Base-by-base conservation (phyloP, 2,797 vertebrate species). In the Ataeniobius toweri region DNA sequence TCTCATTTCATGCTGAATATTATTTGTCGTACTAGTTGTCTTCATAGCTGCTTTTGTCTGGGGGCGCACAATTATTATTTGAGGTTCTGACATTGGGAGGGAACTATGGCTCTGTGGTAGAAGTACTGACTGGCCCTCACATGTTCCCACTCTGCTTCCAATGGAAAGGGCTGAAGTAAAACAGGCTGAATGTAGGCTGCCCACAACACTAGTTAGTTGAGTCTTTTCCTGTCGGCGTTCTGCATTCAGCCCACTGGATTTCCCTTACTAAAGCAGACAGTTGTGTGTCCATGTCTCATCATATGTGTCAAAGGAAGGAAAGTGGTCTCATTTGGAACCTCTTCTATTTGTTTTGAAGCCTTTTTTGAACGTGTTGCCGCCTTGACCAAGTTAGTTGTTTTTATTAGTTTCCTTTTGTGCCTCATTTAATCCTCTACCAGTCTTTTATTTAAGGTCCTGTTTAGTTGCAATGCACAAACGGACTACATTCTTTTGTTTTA, bases 1-100 rank as follows among this genome's bases (percentile, higher is more conserved):
- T 89, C 91, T 91, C 89, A 89, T 94, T 91, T 93, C 92, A 89
- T 94, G 92, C 92, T 94, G 89, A 89, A 84, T 91, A 85, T 85
- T 90, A 68, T 79, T 79, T 76, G 41, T 70, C 85, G 75, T 86
- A 39, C 73, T 89, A 79, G 71, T 89, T 86, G 81, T 88, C 77
- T 87, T 89, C 77, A 85, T 84, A 73, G 79, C 80, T 72, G 31
- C 69, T 85, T 85, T 86, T 76, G 71, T 84, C 74, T 3, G 74
- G 77, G 71, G 1, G 20, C 81, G 56, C 81, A 80, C 63, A 85
- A 76, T 81, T 88, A 74, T 65, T 85, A 56, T 73, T 71, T 53
- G 16, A 14, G 20, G 76, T 75, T 75, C 85, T 84, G 85, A 80
- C 86, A 80, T 80, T 53, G 72, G 76, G 82, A 69, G 65, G 67